A percentile compares a stretch with the other conserved stretches of the same genome.
Conservation (phyloP, 2,888 invertebrate genomes). For the Pheosia tremula region DNA sequence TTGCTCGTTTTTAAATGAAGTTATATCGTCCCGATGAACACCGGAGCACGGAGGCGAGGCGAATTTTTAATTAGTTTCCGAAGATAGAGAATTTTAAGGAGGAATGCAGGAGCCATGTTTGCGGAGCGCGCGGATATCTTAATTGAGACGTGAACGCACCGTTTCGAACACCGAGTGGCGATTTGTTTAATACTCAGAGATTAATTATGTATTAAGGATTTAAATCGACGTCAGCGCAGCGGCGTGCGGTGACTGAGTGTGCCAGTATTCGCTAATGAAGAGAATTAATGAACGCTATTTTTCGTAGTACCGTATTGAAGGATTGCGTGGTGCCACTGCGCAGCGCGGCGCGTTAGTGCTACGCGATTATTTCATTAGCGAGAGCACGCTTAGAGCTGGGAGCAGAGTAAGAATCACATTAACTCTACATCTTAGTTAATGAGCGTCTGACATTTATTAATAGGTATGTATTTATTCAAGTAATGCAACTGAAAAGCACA, state of each 20-base stretch:
- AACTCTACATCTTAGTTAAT: slow-evolving; percentile 37
- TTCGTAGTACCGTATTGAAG: slow-evolving; percentile 60
- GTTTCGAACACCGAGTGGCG: slow-evolving; percentile 60
- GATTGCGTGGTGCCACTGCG: slow-evolving; percentile 59
- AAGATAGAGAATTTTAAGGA: slow-evolving; percentile 81
- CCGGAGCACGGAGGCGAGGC: slow-evolving; percentile 75
- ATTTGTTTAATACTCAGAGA: slow-evolving; percentile 72
- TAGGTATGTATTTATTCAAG: slow-evolving; percentile 33
- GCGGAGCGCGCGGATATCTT: slow-evolving; percentile 72
- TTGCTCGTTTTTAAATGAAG: slow-evolving; percentile 84
- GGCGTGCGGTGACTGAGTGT: slow-evolving; percentile 47
- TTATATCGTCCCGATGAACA: slow-evolving; percentile 82
- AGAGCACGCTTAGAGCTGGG: slow-evolving; percentile 40
- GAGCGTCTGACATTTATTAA: slow-evolving; percentile 26
- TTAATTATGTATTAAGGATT: slow-evolving; percentile 74
- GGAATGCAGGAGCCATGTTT: slow-evolving; percentile 78
- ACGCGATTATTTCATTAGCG: slow-evolving; percentile 53
- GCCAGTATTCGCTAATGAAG: slow-evolving; percentile 64
- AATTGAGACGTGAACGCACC: slow-evolving; percentile 76
- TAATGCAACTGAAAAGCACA: slow-evolving; percentile 27
- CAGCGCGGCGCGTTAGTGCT: slow-evolving; percentile 46
- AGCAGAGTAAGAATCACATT: slow-evolving; percentile 30
- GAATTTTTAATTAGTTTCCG: slow-evolving; percentile 85
- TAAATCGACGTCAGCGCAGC: slow-evolving; percentile 55
- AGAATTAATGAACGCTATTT: slow-evolving; percentile 68